Base-by-base conservation (phyloP, 1,140 invertebrate species). In the Chrysoperla carnea region DNA sequence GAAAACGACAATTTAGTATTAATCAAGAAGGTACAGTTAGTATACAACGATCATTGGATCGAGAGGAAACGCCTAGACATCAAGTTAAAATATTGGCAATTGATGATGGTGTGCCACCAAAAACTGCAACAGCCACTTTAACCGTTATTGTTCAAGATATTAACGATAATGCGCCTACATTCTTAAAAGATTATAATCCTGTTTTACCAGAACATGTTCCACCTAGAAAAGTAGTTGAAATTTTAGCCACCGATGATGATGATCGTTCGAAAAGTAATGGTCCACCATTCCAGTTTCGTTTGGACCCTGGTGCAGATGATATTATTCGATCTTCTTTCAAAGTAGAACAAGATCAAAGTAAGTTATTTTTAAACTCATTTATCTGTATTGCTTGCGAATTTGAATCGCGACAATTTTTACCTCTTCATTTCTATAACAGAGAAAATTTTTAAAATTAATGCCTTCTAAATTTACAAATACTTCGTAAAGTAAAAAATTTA, bases 71-170 rank as follows among this genome's bases (percentile, higher is more conserved):
- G 4, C 88, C 89, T 0, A 65, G 89, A 37, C 89, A 93, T 74
- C 88, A 91, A 68, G 84, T 94, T 1, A 91, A 92, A 71, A 93
- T 96, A 48, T 68, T 94, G 51, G 91, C 90, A 1, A 92, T 93
- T 55, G 91, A 96, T 59, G 89, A 95, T 62, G 91, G 89, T 14
- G 76, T 85, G 12, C 92, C 92, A 7, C 80, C 90, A 1, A 86
- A 89, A 64, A 97, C 91, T 6, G 91, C 93, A 4, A 95, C 91
- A 2, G 92, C 91, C 0, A 96, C 90, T 1, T 66, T 98, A 12
- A 91, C 87, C 1, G 87, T 97, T 1, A 87, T 91, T 45, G 89
- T 98, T 1, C 83, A 86, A 58, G 93, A 97, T 54, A 91, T 97
- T 42, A 98, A 97, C 61, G 94, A 97, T 55, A 96, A 88, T 60